phyloP scores from a whole-genome alignment of 2,797 vertebrate genomes.

The Rhinatrema bivittatum region DNA sequence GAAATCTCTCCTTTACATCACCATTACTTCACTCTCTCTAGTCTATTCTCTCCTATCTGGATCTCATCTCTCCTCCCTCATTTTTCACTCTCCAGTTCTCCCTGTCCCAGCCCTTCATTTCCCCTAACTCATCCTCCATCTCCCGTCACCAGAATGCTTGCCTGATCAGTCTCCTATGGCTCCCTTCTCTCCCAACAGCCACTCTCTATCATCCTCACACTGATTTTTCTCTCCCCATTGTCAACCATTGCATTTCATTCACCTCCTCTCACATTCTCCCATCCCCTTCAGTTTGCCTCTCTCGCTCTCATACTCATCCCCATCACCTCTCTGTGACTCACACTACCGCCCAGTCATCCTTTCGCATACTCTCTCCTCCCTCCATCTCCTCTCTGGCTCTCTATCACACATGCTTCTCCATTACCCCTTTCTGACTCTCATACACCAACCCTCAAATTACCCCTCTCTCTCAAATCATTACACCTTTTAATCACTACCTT shows the following conservation, averaged over 20 bases:
- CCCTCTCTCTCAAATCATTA: accelerated
- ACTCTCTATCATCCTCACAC: too few species aligned
- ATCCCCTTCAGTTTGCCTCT: too few species aligned
- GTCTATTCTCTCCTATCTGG: too few species aligned
- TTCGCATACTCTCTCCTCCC: background rate
- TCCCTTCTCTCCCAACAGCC: background rate
- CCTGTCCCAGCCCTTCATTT: too few species aligned
- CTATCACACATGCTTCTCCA: background rate
- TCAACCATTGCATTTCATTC: too few species aligned
- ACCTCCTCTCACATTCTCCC: too few species aligned
- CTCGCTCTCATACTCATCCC: too few species aligned
- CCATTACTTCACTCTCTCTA: too few species aligned
- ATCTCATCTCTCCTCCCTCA: background rate
- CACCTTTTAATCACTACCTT: background rate
- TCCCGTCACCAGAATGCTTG: background rate
- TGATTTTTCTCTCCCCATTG: too few species aligned
- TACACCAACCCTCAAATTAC: background rate
- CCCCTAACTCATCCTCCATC: too few species aligned
- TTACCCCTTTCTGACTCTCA: background rate
- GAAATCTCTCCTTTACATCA: too few species aligned
- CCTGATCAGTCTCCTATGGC: background rate
- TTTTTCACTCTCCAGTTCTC: background rate
- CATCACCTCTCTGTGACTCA: background rate
- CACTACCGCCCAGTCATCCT: background rate
- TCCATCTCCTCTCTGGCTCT: background rate